phyloP scores from a whole-genome alignment of 2,888 invertebrate species.

The Eulithis testata region DNA sequence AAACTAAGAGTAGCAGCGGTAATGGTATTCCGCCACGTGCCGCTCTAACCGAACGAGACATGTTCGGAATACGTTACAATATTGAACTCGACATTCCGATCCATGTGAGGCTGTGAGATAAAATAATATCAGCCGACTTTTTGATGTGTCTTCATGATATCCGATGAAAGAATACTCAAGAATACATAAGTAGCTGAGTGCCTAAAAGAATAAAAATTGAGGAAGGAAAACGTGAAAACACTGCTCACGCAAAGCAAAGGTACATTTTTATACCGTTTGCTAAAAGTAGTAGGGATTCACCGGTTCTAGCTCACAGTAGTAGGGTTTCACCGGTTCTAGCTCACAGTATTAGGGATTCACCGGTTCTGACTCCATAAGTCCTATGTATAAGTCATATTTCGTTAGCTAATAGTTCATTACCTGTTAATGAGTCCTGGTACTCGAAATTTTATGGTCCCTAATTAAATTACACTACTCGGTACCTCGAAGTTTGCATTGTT shows the following conservation, averaged over 20 bases:
- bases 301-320: too few species aligned
- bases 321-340: too few species aligned
- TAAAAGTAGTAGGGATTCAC: too few species aligned
- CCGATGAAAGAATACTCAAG: constrained; percentile 2
- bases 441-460: too few species aligned
- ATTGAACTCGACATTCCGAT: constrained; percentile 34
- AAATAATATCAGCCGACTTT: constrained; percentile 21
- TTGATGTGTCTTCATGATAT: constrained; percentile 8
- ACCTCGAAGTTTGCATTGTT: too few species aligned
- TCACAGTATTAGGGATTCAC: too few species aligned
- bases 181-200: not conserved
- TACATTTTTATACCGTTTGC: not conserved
- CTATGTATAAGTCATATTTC: too few species aligned
- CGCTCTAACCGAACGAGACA: constrained; percentile 35
- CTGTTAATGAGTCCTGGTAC: too few species aligned
- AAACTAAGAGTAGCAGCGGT: constrained; percentile 21
- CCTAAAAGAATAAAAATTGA: not conserved
- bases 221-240: not conserved
- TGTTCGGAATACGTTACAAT: constrained; percentile 36
- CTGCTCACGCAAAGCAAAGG: not conserved
- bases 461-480: too few species aligned
- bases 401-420: too few species aligned
- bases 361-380: too few species aligned
- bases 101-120: constrained; percentile 17
- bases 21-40: constrained; percentile 34